Base-by-base conservation (phyloP, 1,140 invertebrate genomes). In the Colletes latitarsis region DNA sequence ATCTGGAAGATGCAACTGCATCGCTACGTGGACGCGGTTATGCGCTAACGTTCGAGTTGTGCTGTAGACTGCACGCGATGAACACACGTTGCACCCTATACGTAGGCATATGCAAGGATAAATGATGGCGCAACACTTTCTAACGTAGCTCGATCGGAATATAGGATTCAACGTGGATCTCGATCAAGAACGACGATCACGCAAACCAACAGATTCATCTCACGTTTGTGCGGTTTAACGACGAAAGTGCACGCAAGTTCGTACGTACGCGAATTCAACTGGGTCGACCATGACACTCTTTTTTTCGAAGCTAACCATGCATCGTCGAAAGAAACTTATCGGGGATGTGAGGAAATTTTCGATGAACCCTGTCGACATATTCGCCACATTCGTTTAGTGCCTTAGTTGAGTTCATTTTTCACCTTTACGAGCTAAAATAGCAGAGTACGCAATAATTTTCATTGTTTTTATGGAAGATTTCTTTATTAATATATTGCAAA, bases 261-360 rank as follows among this genome's bases (percentile, higher is more conserved):
- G 88, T 86, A 60, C 86, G 85, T 53, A 46, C 9, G 10, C 21
- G 17, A 4, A 15, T 43, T 9, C 49, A 49, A 49, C 10, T 49
- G 4, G 3, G 6, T 85, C 90, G 88, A 80, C 88, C 88, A 82
- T 91, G 89, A 90, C 89, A 90, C 90, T 85, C 86, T 91, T 90
- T 89, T 90, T 81, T 81, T 83, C 66, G 46, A 49, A 64, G 82
- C 70, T 62, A 43, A 60, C 72, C 70, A 39, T 75, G 66, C 46
- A 68, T n/a, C 49, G 53, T 71, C 73, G 39, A 68, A 41, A 69
- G 43, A 69, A 66, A 75, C 58, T 39, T 15, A 9, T 64, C 43
- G 58, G 49, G 67, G 46, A 70, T 79, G 64, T 68, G 73, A 79
- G 82, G 58, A 74, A 79, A 84, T 41, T 64, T 83, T 69, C 41